phyloP scores from a whole-genome alignment of 2,113 vertebrate species.

The Crypturellus undulatus region DNA sequence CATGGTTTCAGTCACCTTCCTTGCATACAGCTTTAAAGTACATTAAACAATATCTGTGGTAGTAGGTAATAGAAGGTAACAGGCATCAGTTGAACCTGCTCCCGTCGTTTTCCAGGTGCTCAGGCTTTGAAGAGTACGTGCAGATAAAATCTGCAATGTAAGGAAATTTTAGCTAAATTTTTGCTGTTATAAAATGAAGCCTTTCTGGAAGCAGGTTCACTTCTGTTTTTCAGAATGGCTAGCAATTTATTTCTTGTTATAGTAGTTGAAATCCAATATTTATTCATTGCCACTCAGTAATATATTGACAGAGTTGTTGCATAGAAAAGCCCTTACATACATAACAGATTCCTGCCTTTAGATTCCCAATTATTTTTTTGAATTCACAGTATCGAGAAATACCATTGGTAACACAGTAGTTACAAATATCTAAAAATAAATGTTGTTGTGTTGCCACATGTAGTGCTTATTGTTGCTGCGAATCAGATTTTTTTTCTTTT shows the following conservation, averaged over 20 bases:
- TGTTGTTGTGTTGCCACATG: neutral
- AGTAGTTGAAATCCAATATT: slow-evolving; percentile 67
- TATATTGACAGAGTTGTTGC: slow-evolving; percentile 64
- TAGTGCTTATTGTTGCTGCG: neutral
- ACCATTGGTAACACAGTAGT: neutral
- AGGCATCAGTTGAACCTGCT: neutral
- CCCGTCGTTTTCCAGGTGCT: rapidly evolving
- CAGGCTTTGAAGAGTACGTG: neutral
- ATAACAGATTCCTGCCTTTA: slow-evolving; percentile 51
- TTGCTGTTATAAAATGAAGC: neutral
- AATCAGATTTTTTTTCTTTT: rapidly evolving
- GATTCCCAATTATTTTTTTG: neutral
- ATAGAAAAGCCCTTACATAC: too few relatives aligned
- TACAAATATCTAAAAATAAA: slow-evolving; percentile 9
- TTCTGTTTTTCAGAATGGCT: neutral
- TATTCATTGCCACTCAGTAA: slow-evolving; percentile 59
- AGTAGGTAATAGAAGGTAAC: neutral
- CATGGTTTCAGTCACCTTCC: neutral
- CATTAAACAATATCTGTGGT: neutral
- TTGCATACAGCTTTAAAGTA: rapidly evolving
- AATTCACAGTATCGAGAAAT: neutral
- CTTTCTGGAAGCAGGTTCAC: neutral
- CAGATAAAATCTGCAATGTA: neutral
- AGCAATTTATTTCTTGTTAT: slow-evolving; percentile 55
- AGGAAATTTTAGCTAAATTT: neutral